A percentile compares a stretch with the other conserved stretches of the same genome.
These are phyloP conservation scores for Scalopus aquaticus DNA, from an alignment of 2,113 vertebrate species.

Conservation along the genomic window DNA sequence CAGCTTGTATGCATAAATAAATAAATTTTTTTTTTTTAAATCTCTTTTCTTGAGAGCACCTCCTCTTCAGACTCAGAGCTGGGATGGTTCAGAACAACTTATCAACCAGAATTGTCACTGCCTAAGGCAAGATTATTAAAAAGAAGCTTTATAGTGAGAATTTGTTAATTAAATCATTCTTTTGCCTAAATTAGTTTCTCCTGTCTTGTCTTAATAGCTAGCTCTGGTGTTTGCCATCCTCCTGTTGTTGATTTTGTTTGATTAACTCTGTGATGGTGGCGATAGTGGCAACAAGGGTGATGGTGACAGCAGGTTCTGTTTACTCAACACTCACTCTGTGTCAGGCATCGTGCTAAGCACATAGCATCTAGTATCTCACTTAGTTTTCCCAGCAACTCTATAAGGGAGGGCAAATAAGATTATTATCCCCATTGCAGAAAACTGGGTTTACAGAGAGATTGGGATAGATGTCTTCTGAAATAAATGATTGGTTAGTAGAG, in stretches of 20 bases:
- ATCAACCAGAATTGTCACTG: not conserved
- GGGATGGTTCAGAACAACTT: not conserved
- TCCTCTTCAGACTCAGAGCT: not conserved
- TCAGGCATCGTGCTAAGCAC: not conserved
- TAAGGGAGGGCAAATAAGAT: not conserved
- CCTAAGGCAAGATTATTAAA: not conserved
- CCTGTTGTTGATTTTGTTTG: not conserved
- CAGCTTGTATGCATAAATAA: too few species aligned
- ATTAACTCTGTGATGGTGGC: not conserved
- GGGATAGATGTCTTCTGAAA: not conserved
- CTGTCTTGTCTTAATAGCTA: not conserved
- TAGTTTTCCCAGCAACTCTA: not conserved
- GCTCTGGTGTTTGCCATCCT: not conserved
- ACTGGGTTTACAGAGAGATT: not conserved
- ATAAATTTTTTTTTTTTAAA: too few species aligned
- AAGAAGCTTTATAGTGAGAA: not conserved
- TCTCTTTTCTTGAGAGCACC: not conserved
- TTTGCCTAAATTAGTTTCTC: not conserved
- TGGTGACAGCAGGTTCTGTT: not conserved
- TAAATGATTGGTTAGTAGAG: not conserved
- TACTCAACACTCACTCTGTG: not conserved
- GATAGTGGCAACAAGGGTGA: too few species aligned
- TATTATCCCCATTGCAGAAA: not conserved
- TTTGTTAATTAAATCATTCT: not conserved
- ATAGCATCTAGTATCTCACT: not conserved